Evolutionary conservation across 2,113 vertebrate species (phyloP), one percentile per base, ranked within the genome.

Genomic region (Ameiurus melas): DNA sequence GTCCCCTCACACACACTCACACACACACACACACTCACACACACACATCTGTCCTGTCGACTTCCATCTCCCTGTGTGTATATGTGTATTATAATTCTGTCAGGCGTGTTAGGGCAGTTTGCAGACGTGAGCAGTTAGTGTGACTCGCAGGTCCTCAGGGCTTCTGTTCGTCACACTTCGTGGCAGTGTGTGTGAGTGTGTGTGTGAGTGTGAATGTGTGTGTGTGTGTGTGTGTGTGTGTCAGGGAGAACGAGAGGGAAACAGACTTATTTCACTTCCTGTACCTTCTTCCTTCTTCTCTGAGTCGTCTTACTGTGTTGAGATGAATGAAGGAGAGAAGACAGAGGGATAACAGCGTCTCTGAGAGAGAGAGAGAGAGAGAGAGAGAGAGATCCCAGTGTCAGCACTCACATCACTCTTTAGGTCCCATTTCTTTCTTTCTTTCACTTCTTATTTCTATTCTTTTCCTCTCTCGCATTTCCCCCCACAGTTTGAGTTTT

Each of bases 61-160:
- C 86, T 84, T 79, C 22, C 77, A 55, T 88, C 68, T 79, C 64
- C 66, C 78, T 82, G 53, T 83, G 80, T 82, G 62, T 89, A 47
- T 85, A 53, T 66, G 55, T 62, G 75, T 89, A 39, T 70, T 90
- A 87, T 89, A 89, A 89, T 89, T 89, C 36, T 90, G 84, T 90
- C 68, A 70, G 55, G 53, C 43, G 58, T 64, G 87, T 92, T 62
- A 71, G 78, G 77, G 78, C 83, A 87, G 77, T 83, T 86, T 90
- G 90, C 78, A 70, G 86, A 91, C 84, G 85, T 90, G 89, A 86
- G 80, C 89, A 90, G 88, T 90, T 89, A 83, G 57, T 81, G 39
- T 84, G 87, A 86, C 77, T 85, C 57, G 58, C 39, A 81, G 39
- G 83, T 86, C 87, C 86, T 89, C 90, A 10, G 82, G 89, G 89